Evolutionary conservation across 2,113 vertebrate species (phyloP).

Genomic region (Daboia siamensis): DNA sequence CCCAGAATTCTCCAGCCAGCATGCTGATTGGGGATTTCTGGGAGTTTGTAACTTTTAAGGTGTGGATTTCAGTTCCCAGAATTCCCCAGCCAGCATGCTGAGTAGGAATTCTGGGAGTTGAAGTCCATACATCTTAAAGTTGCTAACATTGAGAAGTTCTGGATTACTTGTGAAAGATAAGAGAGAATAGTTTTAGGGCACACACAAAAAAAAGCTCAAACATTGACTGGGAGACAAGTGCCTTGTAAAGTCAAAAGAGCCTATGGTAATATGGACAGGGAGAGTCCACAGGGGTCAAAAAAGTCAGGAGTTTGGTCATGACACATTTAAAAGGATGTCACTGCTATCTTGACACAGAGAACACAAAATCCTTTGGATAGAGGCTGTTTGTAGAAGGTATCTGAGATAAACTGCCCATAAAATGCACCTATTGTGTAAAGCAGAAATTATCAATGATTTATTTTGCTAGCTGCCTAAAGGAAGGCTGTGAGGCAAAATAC

Average conservation of each 20-base stretch:
- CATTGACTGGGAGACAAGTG: background rate
- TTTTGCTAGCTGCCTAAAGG: background rate
- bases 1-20: too few relatives aligned
- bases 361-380: background rate
- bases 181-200: background rate
- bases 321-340: background rate
- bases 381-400: background rate
- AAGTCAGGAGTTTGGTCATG: background rate
- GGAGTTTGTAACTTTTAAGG: too few relatives aligned
- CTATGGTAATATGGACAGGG: background rate
- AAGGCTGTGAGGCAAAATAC: background rate
- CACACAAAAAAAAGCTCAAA: background rate
- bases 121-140: background rate
- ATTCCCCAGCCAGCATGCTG: background rate
- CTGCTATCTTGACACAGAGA: background rate
- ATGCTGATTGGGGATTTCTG: too few relatives aligned
- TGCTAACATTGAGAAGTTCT: background rate
- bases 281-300: background rate
- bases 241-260: background rate
- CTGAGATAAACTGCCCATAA: background rate
- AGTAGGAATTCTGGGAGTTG: background rate
- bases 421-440: background rate
- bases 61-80: too few relatives aligned
- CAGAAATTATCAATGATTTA: background rate
- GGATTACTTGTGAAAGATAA: background rate